Evolutionary conservation across 2,113 vertebrate species (phyloP).

Genomic region (Lipotes vexillifer): DNA sequence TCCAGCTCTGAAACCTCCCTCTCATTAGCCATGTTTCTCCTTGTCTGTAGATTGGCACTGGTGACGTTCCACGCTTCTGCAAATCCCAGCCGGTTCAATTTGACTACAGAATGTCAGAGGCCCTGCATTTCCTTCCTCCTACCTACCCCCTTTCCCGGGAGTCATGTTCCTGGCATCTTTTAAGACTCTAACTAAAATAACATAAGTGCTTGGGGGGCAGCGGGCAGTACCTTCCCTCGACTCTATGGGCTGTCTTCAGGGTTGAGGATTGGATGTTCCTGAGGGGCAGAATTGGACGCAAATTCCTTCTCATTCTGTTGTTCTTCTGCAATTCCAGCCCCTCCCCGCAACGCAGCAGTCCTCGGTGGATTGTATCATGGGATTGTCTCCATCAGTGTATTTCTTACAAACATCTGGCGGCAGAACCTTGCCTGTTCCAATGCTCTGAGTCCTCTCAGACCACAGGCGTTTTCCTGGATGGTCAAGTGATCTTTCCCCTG

Average conservation of each 20-base stretch:
- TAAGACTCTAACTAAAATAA: neutral
- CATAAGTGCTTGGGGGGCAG: neutral
- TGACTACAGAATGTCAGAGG: neutral
- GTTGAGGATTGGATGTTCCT: neutral
- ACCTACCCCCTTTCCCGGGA: fast-evolving
- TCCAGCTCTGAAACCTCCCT: neutral
- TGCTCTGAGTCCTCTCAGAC: neutral
- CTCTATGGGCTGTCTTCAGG: neutral
- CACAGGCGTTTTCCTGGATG: constrained; percentile 37
- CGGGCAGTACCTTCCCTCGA: neutral
- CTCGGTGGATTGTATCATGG: neutral
- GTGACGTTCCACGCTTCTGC: neutral
- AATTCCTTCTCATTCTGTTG: neutral
- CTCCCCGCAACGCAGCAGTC: neutral
- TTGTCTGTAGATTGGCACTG: neutral
- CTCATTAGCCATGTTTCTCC: neutral
- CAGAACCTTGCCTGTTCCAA: neutral
- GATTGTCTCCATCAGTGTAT: neutral
- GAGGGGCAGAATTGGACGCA: neutral
- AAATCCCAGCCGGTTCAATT: neutral
- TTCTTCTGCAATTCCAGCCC: neutral
- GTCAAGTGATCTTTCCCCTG: constrained; percentile 49
- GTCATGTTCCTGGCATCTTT: neutral
- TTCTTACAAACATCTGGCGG: constrained; percentile 48
- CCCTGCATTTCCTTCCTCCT: neutral